phyloP scores from a whole-genome alignment of 2,113 vertebrate species.

The Labeo catla region DNA sequence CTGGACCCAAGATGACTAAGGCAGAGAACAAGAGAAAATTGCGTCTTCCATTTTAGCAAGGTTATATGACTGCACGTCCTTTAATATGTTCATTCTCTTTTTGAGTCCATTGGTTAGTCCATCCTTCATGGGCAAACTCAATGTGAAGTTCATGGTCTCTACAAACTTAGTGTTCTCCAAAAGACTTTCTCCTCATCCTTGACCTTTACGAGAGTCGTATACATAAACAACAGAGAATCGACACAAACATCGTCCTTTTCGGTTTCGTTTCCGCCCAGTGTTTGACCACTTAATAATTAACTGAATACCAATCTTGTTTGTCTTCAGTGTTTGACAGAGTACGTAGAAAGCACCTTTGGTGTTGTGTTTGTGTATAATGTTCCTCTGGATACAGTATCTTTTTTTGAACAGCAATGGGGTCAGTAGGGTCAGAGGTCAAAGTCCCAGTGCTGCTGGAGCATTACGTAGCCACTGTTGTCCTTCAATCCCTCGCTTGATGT shows the following conservation, averaged over 20 bases:
- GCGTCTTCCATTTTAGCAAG: slow-evolving; percentile 1
- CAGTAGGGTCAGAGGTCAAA: slow-evolving; percentile 52
- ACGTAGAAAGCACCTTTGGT: slow-evolving; percentile 91
- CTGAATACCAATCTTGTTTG: slow-evolving; percentile 52
- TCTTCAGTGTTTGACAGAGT: slow-evolving; percentile 70
- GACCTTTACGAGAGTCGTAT: slow-evolving; percentile 13
- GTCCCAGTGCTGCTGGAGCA: slow-evolving; percentile 52
- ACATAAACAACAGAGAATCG: slow-evolving; percentile 35
- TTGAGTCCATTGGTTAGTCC: not conserved
- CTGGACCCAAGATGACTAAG: not conserved
- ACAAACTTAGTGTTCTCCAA: slow-evolving; percentile 47
- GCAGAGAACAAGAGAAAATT: not conserved
- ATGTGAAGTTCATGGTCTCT: slow-evolving; percentile 34
- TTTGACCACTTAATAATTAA: slow-evolving; percentile 60
- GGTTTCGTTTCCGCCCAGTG: slow-evolving; percentile 40
- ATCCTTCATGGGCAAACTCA: not conserved
- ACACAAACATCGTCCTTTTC: slow-evolving; percentile 10
- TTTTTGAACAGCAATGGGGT: slow-evolving; percentile 56
- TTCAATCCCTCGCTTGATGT: slow-evolving; percentile 78
- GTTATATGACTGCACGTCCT: slow-evolving; percentile 5
- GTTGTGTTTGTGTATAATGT: slow-evolving; percentile 69
- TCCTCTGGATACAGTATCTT: slow-evolving; percentile 54
- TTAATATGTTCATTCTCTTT: slow-evolving; percentile 8
- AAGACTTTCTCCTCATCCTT: slow-evolving; percentile 20
- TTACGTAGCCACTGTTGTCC: slow-evolving; percentile 76